Base-by-base conservation (phyloP, 2,888 invertebrate genomes). In the Steinernema hermaphroditum region DNA sequence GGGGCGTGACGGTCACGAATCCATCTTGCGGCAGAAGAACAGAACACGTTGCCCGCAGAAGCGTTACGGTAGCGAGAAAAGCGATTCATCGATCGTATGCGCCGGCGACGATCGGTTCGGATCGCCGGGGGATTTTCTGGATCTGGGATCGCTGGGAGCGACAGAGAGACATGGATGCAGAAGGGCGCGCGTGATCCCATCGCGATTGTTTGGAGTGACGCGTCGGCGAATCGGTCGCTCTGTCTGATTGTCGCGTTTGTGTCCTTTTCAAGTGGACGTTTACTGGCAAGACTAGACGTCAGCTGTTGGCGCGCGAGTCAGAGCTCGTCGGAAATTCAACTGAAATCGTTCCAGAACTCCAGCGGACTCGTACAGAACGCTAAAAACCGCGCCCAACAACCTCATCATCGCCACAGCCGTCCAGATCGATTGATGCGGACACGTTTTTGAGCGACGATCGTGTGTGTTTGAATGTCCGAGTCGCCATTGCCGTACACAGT, bases 1-100 rank as follows among this genome's bases (percentile, higher is more conserved):
- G 22, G 54, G 54, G 54, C 54, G 54, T 54, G 27, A 54, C 54
- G 6, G 54, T 54, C 54, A 54, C 54, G 54, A 54, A 54, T 54
- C 54, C 27, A 14, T 22, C 22, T 54, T 27, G 14, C 54, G 22
- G 22, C 54, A 19, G 46, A 46, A 16, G 27, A 22, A 22, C n/a
- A 6, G 54, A 27, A 54, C 54, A 54, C 54, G 54, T 54, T 54
- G 54, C 2, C 54, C 22, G 54, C 27, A 12, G n/a, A 12, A 14
- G 27, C 22, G 16, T 6, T 54, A 54, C 54, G 22, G 54, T 54
- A 54, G 54, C 46, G 2, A 14, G 9, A 41, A 41, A 41, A 41
- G 41, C 41, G 41, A 8, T 14, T 8, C 41, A 14, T 41, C 14
- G 9, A 14, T 41, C 41, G 9, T 41, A 41, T 41, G 8, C 41